Conservation (phyloP, 2,888 invertebrate genomes). For the Oligia fasciuncula region DNA sequence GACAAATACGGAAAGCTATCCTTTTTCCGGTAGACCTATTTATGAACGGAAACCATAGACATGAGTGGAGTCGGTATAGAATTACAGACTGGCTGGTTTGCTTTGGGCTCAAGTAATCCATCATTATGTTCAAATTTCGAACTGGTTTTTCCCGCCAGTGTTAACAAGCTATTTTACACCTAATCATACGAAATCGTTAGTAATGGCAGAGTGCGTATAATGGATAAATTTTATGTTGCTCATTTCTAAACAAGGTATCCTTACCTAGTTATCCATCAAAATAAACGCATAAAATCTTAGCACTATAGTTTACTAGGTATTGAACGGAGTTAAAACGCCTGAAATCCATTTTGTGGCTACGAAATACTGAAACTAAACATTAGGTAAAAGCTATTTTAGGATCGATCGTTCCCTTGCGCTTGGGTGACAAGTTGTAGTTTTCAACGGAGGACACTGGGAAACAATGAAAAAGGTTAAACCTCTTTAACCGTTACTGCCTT, state of each 20-base stretch:
- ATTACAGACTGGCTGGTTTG: conserved; percentile 43
- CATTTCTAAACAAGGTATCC: not conserved
- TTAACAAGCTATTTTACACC: conserved; percentile 41
- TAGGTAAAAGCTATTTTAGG: not conserved
- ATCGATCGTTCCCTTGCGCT: not conserved
- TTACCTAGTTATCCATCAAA: conserved; percentile 1
- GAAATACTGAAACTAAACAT: not conserved
- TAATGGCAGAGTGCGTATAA: conserved; percentile 41
- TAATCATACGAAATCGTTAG: conserved; percentile 34
- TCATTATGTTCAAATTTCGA: conserved; percentile 54
- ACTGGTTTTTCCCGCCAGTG: conserved; percentile 32
- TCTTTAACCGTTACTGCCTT: not conserved
- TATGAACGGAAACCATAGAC: conserved; percentile 39
- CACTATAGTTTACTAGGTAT: not conserved
- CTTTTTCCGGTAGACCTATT: conserved; percentile 32
- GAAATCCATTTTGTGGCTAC: not conserved
- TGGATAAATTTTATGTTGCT: conserved; percentile 36
- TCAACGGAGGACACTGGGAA: not conserved
- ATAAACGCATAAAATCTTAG: not conserved
- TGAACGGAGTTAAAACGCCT: not conserved
- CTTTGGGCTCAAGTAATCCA: conserved; percentile 48
- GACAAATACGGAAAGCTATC: conserved; percentile 32
- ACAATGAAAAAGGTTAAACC: not conserved
- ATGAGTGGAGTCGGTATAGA: conserved; percentile 19
- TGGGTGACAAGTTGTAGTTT: not conserved